phyloP scores from a whole-genome alignment of 2,797 vertebrate species.

The Otolemur crassicaudatus region DNA sequence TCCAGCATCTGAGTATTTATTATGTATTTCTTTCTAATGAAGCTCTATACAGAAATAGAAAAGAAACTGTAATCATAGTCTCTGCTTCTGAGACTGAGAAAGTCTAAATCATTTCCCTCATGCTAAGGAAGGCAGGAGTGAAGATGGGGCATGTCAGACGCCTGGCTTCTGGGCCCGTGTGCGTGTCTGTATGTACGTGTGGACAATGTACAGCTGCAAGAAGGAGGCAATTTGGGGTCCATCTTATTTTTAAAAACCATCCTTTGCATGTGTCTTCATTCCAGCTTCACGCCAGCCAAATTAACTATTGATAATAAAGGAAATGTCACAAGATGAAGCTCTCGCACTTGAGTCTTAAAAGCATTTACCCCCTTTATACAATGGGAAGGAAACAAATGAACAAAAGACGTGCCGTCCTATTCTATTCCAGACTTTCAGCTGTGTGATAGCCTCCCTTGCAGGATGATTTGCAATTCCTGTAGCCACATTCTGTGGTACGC shows the following conservation, averaged over 20 bases:
- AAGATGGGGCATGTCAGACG: background rate
- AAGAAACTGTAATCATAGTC: background rate
- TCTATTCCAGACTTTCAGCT: background rate
- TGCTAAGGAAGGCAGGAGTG: background rate
- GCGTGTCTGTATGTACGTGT: no score
- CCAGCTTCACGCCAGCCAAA: no score
- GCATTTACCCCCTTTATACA: background rate
- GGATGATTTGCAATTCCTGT: background rate
- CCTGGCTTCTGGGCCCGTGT: background rate
- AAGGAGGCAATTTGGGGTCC: background rate
- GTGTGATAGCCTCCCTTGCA: background rate
- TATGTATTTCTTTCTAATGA: background rate
- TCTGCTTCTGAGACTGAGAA: background rate
- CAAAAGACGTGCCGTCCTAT: background rate
- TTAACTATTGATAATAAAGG: background rate
- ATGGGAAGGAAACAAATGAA: background rate
- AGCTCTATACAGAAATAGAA: background rate
- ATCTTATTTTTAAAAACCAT: conserved; percentile 2
- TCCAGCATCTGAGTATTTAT: background rate
- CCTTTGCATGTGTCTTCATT: background rate
- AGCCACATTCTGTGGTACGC: background rate
- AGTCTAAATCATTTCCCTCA: background rate
- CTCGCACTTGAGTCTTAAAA: background rate
- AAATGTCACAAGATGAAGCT: background rate
- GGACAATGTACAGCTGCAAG: background rate